Evolutionary conservation across 2,888 invertebrate species (phyloP).

Genomic region (Plemyria rubiginata): DNA sequence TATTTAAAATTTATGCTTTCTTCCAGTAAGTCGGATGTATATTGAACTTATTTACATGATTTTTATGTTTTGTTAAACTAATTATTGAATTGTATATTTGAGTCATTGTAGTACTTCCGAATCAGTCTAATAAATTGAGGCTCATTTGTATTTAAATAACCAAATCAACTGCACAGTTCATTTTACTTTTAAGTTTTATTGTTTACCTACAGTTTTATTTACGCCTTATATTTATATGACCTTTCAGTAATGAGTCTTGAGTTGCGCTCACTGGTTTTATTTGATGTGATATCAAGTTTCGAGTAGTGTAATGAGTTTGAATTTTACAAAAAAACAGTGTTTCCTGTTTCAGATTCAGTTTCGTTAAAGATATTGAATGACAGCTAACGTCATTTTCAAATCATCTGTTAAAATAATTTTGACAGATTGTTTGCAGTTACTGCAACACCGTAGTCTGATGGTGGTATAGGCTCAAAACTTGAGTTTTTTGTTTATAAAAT

Average conservation of each 20-base stretch:
- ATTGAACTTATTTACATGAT: not conserved
- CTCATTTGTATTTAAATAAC: not conserved
- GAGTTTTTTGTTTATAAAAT: not conserved
- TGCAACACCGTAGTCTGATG: not conserved
- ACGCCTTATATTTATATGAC: no score
- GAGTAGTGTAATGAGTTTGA: no score
- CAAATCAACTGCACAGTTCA: not conserved
- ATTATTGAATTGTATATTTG: not conserved
- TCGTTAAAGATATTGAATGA: not conserved
- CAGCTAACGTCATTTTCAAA: not conserved
- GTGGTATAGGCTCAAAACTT: not conserved
- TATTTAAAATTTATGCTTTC: not conserved
- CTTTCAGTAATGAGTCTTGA: no score
- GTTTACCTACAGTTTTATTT: not conserved
- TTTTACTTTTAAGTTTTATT: not conserved
- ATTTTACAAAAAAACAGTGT: no score
- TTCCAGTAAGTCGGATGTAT: not conserved
- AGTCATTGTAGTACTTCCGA: not conserved
- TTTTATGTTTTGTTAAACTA: not conserved
- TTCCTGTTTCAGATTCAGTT: no score
- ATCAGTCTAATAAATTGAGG: not conserved
- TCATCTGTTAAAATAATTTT: not conserved
- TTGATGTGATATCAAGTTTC: no score
- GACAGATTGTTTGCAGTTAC: no score
- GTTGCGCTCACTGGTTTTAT: no score